Conservation (phyloP, 2,888 invertebrate genomes). For the Zaprionus bogoriensis region DNA sequence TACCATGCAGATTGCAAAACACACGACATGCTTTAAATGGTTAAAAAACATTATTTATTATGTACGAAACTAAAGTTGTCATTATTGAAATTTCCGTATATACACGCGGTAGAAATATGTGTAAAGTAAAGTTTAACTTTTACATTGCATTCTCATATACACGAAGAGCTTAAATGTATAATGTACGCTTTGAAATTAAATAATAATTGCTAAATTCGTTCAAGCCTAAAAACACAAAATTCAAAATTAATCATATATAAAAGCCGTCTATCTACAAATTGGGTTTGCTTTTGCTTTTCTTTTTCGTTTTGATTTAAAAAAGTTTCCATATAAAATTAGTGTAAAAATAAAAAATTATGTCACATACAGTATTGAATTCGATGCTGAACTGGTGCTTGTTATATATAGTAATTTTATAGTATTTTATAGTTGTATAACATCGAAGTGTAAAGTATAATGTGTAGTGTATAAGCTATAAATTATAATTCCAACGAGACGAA, state of each 20-base stretch:
- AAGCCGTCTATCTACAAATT: conserved; percentile 22
- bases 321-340: conserved; percentile 15
- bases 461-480: conserved; percentile 6
- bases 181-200: conserved; percentile 11
- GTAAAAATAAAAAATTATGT: conserved; percentile 37
- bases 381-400: conserved; percentile 17
- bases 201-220: conserved; percentile 47
- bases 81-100: conserved; percentile 29
- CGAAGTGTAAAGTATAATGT: conserved; percentile 1
- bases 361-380: conserved; percentile 24
- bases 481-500: conserved; percentile 26
- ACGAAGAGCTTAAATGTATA: not conserved
- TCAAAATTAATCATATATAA: conserved; percentile 8
- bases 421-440: conserved; percentile 34
- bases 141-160: not conserved
- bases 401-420: conserved; percentile 3
- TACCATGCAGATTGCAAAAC: not conserved
- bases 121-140: not conserved
- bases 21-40: not conserved
- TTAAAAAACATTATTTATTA: conserved; percentile 3
- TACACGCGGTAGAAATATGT: conserved; percentile 27
- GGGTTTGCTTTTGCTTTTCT: not conserved
- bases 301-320: conserved; percentile 1
- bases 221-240: conserved; percentile 30
- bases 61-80: conserved; percentile 5